A percentile compares a stretch with the other conserved stretches of the same genome.
Conservation (phyloP, 2,113 vertebrate species). For the Quiscalus mexicanus region DNA sequence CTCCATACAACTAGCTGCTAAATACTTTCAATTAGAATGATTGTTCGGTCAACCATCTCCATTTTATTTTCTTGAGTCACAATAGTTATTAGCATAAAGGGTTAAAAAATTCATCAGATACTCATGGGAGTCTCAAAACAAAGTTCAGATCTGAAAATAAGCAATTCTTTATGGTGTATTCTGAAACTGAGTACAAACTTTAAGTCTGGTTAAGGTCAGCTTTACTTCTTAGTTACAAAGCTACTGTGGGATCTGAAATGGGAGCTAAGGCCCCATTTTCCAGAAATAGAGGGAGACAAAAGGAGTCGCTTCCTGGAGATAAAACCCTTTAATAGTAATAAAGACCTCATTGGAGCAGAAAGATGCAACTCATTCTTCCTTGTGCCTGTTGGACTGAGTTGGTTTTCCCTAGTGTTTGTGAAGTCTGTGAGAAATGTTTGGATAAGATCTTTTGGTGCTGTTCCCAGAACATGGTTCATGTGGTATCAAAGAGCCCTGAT, state of each 20-base stretch:
- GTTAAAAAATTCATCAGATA: background rate
- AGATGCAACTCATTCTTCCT: background rate
- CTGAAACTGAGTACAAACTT: background rate
- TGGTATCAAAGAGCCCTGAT: constrained; percentile 42
- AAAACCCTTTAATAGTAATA: background rate
- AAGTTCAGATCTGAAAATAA: background rate
- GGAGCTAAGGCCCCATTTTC: background rate
- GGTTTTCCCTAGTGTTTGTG: background rate
- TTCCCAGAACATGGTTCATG: constrained; percentile 51
- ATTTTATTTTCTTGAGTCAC: background rate
- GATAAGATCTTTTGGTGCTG: constrained; percentile 58
- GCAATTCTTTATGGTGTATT: background rate
- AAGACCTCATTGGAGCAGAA: constrained; percentile 22
- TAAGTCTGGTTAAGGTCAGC: background rate
- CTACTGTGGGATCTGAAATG: background rate
- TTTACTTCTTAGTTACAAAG: background rate
- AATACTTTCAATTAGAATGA: background rate
- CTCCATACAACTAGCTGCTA: background rate
- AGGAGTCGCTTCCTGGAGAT: background rate
- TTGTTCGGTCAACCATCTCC: background rate
- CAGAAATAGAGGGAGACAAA: background rate
- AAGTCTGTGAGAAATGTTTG: constrained; percentile 41
- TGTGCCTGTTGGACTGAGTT: background rate
- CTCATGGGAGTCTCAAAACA: background rate
- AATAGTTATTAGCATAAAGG: background rate